phyloP scores from a whole-genome alignment of 2,797 vertebrate genomes.

The Semotilus atromaculatus region DNA sequence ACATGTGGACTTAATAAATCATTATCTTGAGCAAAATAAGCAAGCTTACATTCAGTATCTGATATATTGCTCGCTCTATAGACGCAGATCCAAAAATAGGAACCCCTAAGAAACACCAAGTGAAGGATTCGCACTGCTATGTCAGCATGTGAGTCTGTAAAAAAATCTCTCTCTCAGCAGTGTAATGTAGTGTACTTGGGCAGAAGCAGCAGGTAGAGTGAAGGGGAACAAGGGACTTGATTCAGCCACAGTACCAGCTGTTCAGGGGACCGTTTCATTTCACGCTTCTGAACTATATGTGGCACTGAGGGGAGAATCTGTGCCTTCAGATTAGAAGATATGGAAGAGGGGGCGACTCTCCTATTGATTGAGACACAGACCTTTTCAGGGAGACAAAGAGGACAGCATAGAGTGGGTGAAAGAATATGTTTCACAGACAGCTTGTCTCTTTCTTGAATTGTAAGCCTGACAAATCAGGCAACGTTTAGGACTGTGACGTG shows the following conservation, averaged over 20 bases:
- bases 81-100: not conserved
- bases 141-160: not conserved
- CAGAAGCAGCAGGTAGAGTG: not conserved
- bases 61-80: not conserved
- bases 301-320: constrained; percentile 1
- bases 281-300: constrained; percentile 3
- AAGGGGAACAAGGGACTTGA: constrained; percentile 9
- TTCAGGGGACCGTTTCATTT: constrained; percentile 10
- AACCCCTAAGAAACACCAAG: not conserved
- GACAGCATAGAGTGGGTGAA: constrained; percentile 13
- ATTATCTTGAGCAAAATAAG: too few relatives aligned
- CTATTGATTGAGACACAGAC: constrained; percentile 26
- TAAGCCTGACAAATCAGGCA: not conserved
- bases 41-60: too few relatives aligned
- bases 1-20: too few relatives aligned
- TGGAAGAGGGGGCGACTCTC: constrained; percentile 5
- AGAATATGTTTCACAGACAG: constrained; percentile 52
- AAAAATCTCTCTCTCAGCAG: constrained; percentile 8
- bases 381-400: constrained; percentile 21
- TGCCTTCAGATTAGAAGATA: constrained; percentile 25
- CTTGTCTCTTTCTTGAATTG: constrained; percentile 16
- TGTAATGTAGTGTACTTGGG: constrained; percentile 6
- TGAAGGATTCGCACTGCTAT: constrained; percentile 4
- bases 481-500: not conserved
- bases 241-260: constrained; percentile 40